phyloP scores from a whole-genome alignment of 2,797 vertebrate genomes.

The Taeniopygia guttata region DNA sequence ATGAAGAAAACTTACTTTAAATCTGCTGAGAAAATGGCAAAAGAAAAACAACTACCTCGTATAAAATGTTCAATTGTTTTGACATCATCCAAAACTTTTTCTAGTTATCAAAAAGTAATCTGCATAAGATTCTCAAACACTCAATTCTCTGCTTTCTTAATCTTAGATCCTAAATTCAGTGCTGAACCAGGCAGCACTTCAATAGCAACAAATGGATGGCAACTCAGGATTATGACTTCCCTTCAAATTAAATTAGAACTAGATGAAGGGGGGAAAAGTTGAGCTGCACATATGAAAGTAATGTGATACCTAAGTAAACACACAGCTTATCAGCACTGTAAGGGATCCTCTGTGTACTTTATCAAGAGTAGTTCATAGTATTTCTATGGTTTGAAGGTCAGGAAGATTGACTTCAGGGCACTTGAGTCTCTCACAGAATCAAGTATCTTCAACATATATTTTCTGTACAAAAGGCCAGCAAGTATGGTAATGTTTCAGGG shows the following conservation, averaged over 20 bases:
- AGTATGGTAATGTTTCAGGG: neutral
- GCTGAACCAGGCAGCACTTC: neutral
- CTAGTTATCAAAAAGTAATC: neutral
- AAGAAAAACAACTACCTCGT: neutral
- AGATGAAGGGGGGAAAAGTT: neutral
- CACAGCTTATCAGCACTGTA: constrained; percentile 1
- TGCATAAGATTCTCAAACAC: neutral
- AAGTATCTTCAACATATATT: neutral
- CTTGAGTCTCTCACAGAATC: neutral
- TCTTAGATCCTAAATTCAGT: neutral
- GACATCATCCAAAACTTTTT: neutral
- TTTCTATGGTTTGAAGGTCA: constrained; percentile 12
- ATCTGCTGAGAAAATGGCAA: neutral
- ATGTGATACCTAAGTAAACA: constrained; percentile 13
- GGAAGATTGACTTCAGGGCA: neutral
- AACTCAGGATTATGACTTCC: neutral
- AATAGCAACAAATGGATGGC: neutral
- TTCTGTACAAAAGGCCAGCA: neutral
- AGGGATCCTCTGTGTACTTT: neutral
- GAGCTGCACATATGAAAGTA: neutral
- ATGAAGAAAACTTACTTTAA: neutral
- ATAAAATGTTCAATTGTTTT: neutral
- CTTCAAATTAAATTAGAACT: neutral
- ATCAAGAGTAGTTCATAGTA: neutral
- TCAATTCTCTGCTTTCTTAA: neutral